These are phyloP conservation scores for Isurus oxyrinchus DNA, from an alignment of 2,113 vertebrate species.

Conservation along the genomic window DNA sequence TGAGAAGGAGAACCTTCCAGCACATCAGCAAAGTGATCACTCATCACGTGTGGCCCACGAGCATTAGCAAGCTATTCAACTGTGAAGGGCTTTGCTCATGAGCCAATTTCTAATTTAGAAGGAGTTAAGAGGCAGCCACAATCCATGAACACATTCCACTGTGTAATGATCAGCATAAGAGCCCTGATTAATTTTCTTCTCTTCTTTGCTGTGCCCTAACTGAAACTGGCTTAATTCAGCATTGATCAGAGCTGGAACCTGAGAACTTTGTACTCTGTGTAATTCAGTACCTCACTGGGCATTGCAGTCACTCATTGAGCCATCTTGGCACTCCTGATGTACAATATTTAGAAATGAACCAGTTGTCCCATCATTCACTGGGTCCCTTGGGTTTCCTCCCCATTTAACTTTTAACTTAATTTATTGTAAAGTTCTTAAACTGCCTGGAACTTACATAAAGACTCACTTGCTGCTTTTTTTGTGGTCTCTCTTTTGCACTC, in stretches of 20 bases:
- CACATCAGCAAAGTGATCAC: background rate
- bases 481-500: slow-evolving; percentile 40
- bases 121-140: background rate
- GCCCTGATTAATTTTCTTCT: background rate
- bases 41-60: background rate
- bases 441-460: background rate
- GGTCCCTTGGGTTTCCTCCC: background rate
- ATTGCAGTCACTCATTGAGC: background rate
- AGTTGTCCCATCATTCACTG: background rate
- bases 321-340: background rate
- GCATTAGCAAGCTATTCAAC: background rate
- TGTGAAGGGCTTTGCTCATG: background rate
- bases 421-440: background rate
- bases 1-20: background rate
- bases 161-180: background rate
- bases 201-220: background rate
- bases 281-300: background rate
- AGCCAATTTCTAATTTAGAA: background rate
- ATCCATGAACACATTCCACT: background rate
- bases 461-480: no score
- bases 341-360: background rate
- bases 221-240: background rate
- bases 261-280: background rate
- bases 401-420: background rate
- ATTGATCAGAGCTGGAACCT: background rate